These are phyloP conservation scores for Drosophila kanapiae DNA, from an alignment of 1,140 invertebrate genomes.

Conservation along the genomic window DNA sequence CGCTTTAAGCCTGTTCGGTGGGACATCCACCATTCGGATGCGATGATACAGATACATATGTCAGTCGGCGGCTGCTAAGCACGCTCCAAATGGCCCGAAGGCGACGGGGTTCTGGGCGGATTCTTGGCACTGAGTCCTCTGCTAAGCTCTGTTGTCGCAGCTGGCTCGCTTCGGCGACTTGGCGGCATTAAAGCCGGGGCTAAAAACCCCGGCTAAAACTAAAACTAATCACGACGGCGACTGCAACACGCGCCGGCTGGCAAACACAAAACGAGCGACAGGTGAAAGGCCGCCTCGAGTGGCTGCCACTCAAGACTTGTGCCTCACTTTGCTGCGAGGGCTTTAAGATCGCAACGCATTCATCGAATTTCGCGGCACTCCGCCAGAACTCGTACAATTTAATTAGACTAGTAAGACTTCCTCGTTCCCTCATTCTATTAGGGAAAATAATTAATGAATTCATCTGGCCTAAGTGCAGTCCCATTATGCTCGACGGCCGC, in stretches of 20 bases:
- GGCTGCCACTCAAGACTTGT: constrained; percentile 27
- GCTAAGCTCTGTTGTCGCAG: constrained; percentile 26
- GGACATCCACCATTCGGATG: constrained; percentile 30
- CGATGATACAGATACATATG: constrained; percentile 39
- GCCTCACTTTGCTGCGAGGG: constrained; percentile 9
- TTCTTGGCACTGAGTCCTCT: constrained; percentile 1
- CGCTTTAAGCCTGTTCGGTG: constrained; percentile 31
- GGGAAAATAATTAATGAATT: constrained; percentile 78
- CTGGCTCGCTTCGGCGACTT: constrained; percentile 28
- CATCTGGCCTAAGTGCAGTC: constrained; percentile 73
- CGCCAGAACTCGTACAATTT: constrained; percentile 46
- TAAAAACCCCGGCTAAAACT: constrained; percentile 4
- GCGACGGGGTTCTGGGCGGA: background rate
- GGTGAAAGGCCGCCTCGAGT: constrained; percentile 48
- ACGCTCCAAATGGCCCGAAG: constrained; percentile 53
- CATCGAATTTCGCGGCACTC: constrained; percentile 47
- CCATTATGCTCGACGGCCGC: constrained; percentile 58
- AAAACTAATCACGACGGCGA: constrained; percentile 44
- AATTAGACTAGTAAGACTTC: constrained; percentile 66
- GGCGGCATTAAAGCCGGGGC: constrained; percentile 44
- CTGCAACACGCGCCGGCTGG: constrained; percentile 36
- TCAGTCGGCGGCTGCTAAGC: constrained; percentile 39
- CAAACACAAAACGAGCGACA: constrained; percentile 38
- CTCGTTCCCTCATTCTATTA: constrained; percentile 47
- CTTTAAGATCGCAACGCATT: constrained; percentile 58